Base-by-base conservation (phyloP, 2,797 vertebrate species). In the Bovichtus variegatus region DNA sequence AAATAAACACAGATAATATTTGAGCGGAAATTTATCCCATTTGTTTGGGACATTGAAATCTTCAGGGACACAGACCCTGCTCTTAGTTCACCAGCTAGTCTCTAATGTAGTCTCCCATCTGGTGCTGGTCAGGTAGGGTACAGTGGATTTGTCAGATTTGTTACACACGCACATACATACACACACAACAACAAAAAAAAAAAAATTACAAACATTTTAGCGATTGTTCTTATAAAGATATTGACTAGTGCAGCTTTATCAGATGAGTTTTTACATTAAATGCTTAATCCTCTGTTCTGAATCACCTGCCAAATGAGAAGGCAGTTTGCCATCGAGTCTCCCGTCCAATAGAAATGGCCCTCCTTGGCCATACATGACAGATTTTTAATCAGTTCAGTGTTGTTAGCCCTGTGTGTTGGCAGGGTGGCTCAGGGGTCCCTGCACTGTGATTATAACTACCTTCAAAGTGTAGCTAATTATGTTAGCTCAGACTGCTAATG, bases 401-500 rank as follows among this genome's bases (percentile, higher is more conserved):
- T 78, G 55, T 75, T 81, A 77, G 76, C 67, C 67, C 60, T 69
- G 34, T 1, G 11, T 44, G 81, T 66, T 80, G 81, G 81, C 79
- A 69, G 59, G 27, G 47, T 40, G 60, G 58, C 78, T 77, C 63
- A 23, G 54, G 64, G 81, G 80, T 64, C 82, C 71, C 71, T 62
- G 74, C 76, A 81, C 82, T 64, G 80, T 75, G 79, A 86, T 83
- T 85, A 83, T 66, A 74, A 81, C 71, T 75, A 59, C 80, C 77
- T 85, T 85, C 74, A 85, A 80, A 81, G 76, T 79, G 83, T 57
- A 36, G 76, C 86, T 90, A 89, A 90, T 91, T 87, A 86, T 71
- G 80, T 83, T 84, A 86, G 72, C 71, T 15, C 19, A 1, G 51
- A 78, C 70, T 61, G 81, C 80, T 88, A 87, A 87, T 89, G 86